Conservation (phyloP, 2,797 vertebrate genomes). For the Chloroceryle inda region DNA sequence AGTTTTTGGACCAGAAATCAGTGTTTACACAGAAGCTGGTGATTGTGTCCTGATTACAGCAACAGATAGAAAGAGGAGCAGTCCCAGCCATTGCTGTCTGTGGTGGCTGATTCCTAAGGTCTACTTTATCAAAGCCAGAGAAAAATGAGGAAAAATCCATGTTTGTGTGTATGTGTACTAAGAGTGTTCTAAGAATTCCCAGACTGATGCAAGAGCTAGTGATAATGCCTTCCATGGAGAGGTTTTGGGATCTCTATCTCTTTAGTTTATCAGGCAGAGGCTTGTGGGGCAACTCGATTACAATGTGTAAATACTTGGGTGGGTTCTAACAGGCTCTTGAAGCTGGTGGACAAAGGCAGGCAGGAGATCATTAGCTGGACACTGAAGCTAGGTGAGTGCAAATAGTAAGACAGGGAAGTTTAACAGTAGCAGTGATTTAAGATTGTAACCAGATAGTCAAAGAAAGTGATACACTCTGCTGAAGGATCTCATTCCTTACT, state of each 20-base stretch:
- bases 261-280: not conserved
- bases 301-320: not conserved
- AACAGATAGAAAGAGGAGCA: not conserved
- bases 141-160: not conserved
- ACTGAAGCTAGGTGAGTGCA: not conserved
- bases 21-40: not conserved
- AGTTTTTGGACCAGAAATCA: not conserved
- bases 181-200: not conserved
- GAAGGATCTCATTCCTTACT: not conserved
- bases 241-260: not conserved
- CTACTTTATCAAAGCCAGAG: not conserved
- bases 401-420: not conserved
- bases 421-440: not conserved
- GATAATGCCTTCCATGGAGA: not conserved
- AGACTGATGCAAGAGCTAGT: not conserved
- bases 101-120: not conserved
- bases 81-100: not conserved
- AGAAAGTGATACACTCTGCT: not conserved
- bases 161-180: not conserved
- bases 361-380: not conserved
- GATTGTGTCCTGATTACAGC: not conserved
- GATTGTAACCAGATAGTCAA: not conserved
- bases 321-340: not conserved
- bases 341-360: not conserved
- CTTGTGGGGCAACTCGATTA: not conserved